Conservation (phyloP, 2,888 invertebrate genomes). For the Notodonta dromedarius region DNA sequence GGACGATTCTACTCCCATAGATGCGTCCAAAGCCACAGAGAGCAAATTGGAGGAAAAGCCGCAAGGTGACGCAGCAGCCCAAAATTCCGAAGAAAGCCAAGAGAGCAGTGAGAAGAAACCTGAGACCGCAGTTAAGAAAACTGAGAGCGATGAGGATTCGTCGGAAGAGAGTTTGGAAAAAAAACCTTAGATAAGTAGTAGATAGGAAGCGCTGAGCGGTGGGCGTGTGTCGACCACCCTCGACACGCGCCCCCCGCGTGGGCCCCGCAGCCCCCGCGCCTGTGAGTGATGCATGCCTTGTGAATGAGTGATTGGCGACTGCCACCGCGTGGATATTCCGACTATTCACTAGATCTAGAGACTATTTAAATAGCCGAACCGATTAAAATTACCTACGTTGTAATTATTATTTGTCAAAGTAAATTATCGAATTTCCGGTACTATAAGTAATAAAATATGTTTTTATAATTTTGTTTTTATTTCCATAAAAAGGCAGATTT, state of each 20-base stretch:
- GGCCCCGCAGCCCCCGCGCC: constrained; percentile 34
- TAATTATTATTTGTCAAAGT: constrained; percentile 78
- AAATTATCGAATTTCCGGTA: constrained; percentile 83
- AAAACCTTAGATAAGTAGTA: constrained; percentile 63
- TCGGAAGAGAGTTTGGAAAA: constrained; percentile 52
- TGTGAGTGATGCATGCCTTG: constrained; percentile 44
- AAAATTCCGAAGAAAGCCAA: constrained; percentile 61
- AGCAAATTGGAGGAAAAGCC: constrained; percentile 13
- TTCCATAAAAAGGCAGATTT: constrained; percentile 14
- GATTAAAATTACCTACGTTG: constrained; percentile 75
- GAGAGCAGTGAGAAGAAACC: constrained; percentile 46
- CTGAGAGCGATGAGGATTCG: constrained; percentile 29
- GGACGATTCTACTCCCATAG: neutral
- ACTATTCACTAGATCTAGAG: constrained; percentile 76
- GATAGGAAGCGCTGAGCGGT: constrained; percentile 60
- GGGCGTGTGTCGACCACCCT: constrained; percentile 80
- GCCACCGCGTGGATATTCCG: constrained; percentile 54
- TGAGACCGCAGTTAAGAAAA: constrained; percentile 18
- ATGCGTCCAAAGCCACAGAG: constrained; percentile 2
- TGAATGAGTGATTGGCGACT: constrained; percentile 53
- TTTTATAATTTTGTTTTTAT: constrained; percentile 59
- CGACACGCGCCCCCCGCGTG: constrained; percentile 79
- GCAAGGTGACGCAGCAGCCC: constrained; percentile 46
- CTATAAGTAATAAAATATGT: constrained; percentile 79
- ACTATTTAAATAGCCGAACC: constrained; percentile 79